Percentiles rank a stretch among this genome's conserved stretches.
Conservation (phyloP, 2,888 invertebrate species). For the Noctuana brunneofusca region DNA sequence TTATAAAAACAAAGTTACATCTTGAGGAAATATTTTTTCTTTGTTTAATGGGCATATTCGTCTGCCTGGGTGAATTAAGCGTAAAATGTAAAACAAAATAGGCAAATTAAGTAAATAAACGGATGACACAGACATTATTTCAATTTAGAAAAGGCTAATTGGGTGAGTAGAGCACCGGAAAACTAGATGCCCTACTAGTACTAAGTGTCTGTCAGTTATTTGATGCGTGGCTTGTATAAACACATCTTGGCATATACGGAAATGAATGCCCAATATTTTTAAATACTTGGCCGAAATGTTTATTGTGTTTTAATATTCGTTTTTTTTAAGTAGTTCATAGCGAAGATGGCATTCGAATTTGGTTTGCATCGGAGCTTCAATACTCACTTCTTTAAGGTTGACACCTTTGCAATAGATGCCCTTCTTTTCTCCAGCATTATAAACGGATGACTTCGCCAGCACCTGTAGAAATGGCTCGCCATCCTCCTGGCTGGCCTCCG, state of each 20-base stretch:
- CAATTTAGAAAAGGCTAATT: too few relatives aligned
- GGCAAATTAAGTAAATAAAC: neutral
- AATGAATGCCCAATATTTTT: too few relatives aligned
- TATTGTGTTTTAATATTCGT: too few relatives aligned
- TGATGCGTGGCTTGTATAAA: too few relatives aligned
- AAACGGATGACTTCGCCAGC: conserved; percentile 62
- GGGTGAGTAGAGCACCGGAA: too few relatives aligned
- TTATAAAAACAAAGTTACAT: neutral
- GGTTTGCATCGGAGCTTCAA: neutral
- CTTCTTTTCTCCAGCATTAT: conserved; percentile 65
- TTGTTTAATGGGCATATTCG: neutral
- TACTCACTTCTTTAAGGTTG: conserved; percentile 59
- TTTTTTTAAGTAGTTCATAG: too few relatives aligned
- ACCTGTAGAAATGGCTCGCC: conserved; percentile 57
- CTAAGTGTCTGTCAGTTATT: too few relatives aligned
- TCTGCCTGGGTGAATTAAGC: neutral
- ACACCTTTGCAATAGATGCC: conserved; percentile 70
- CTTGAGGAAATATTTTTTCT: neutral
- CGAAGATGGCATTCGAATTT: too few relatives aligned
- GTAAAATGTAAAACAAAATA: neutral
- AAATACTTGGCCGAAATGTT: too few relatives aligned
- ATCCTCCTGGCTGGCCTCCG: conserved; percentile 51
- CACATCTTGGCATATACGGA: too few relatives aligned
- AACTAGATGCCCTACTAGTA: too few relatives aligned
- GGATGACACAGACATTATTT: too few relatives aligned